These are phyloP conservation scores for Trichonephila clavipes DNA, from an alignment of 1,140 invertebrate species.

Conservation along the genomic window DNA sequence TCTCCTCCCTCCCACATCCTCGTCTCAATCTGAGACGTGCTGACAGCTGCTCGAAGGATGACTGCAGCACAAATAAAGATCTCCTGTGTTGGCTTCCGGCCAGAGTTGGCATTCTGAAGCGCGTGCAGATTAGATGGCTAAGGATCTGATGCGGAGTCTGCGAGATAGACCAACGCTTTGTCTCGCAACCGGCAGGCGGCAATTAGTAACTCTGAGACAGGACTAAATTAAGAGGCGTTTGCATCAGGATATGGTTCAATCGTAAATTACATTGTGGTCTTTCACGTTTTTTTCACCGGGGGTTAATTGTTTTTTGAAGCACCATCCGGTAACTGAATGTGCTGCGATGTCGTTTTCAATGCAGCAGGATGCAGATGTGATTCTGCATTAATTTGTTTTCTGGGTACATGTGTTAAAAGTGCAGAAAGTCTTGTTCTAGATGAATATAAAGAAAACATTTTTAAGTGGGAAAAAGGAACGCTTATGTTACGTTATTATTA, in stretches of 20 bases:
- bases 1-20: neutral
- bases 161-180: neutral
- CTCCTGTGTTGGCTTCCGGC: neutral
- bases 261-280: neutral
- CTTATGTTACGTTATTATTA: neutral
- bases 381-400: too few species aligned
- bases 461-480: neutral
- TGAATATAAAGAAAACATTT: too few species aligned
- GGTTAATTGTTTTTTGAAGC: neutral
- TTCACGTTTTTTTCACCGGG: neutral
- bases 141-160: neutral
- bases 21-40: conserved; percentile 3
- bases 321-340: neutral
- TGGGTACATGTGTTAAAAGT: too few species aligned
- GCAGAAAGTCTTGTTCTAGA: too few species aligned
- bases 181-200: neutral
- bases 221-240: conserved; percentile 2
- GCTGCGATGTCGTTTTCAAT: neutral
- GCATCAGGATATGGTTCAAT: neutral
- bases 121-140: neutral
- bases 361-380: neutral
- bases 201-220: conserved; percentile 2
- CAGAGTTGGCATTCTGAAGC: neutral
- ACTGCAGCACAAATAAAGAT: conserved; percentile 9
- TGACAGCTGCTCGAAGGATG: conserved; percentile 33